phyloP scores from a whole-genome alignment of 2,797 vertebrate species.

The Ispidina picta region DNA sequence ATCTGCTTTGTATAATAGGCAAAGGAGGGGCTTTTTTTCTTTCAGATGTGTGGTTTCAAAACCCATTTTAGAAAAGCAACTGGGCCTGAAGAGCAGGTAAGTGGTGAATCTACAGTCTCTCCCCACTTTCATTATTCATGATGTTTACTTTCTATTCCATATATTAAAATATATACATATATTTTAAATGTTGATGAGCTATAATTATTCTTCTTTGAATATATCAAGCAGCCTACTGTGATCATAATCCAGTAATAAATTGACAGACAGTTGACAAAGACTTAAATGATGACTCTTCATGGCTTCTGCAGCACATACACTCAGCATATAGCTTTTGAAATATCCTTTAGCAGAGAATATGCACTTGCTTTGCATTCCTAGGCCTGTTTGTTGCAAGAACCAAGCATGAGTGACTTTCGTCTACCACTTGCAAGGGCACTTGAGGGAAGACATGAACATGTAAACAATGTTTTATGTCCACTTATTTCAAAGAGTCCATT shows the following conservation, averaged over 20 bases:
- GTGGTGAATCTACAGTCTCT: neutral
- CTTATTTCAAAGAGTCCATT: neutral
- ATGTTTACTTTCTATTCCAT: neutral
- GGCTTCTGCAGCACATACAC: slow-evolving; percentile 20
- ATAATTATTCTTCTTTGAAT: neutral
- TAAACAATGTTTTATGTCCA: slow-evolving; percentile 10
- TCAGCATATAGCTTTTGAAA: slow-evolving; percentile 36
- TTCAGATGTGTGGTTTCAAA: neutral
- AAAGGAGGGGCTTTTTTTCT: neutral
- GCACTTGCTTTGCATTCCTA: neutral
- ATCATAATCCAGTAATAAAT: neutral
- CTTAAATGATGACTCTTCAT: neutral
- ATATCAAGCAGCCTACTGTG: neutral
- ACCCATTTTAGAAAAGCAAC: neutral
- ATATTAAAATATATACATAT: neutral
- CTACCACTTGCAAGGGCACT: slow-evolving; percentile 7
- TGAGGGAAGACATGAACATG: neutral
- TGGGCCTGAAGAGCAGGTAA: neutral
- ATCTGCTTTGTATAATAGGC: neutral
- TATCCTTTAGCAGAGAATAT: neutral
- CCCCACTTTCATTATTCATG: neutral
- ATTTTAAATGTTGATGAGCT: neutral
- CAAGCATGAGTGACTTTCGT: neutral
- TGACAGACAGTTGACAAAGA: slow-evolving; percentile 1
- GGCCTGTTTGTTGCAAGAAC: neutral